Evolutionary conservation across 2,888 invertebrate genomes (phyloP).

Genomic region (Metallyticus violacea): DNA sequence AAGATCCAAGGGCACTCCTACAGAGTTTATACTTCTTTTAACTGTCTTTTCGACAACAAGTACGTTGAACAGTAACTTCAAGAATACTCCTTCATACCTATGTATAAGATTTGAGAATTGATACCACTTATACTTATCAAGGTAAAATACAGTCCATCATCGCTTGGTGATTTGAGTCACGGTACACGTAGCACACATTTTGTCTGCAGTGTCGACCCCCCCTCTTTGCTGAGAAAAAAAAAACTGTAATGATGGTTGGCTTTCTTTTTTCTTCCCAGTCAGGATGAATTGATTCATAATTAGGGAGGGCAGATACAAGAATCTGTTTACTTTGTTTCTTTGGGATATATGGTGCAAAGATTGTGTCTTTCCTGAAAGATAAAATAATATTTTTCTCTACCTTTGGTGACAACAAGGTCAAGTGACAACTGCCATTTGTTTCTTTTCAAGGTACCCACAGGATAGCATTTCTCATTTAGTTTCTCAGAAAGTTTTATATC

Average conservation of each 20-base stretch:
- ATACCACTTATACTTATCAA: not conserved
- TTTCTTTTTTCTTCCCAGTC: too few species aligned
- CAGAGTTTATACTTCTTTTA: not conserved
- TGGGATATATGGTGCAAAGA: too few species aligned
- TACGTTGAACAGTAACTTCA: slow-evolving; percentile 31
- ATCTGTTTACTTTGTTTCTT: too few species aligned
- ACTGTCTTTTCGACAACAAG: slow-evolving; percentile 28
- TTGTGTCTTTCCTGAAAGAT: too few species aligned
- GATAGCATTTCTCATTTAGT: slow-evolving; percentile 21
- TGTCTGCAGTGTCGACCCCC: too few species aligned
- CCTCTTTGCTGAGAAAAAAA: too few species aligned
- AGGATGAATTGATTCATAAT: too few species aligned
- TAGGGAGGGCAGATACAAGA: too few species aligned
- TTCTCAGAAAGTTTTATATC: slow-evolving; percentile 26
- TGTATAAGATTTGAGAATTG: not conserved
- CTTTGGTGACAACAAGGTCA: too few species aligned
- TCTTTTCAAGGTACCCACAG: slow-evolving; percentile 26
- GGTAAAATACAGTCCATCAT: slow-evolving; percentile 4
- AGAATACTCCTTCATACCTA: slow-evolving; percentile 11
- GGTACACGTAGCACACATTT: too few species aligned
- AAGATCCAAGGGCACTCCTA: slow-evolving; percentile 17
- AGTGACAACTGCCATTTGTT: not conserved
- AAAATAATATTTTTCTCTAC: too few species aligned
- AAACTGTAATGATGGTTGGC: too few species aligned
- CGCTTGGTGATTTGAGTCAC: not conserved